A percentile compares a stretch with the other conserved stretches of the same genome.
These are phyloP conservation scores for Mungos mungo DNA, from an alignment of 2,113 vertebrate genomes.

Conservation along the genomic window DNA sequence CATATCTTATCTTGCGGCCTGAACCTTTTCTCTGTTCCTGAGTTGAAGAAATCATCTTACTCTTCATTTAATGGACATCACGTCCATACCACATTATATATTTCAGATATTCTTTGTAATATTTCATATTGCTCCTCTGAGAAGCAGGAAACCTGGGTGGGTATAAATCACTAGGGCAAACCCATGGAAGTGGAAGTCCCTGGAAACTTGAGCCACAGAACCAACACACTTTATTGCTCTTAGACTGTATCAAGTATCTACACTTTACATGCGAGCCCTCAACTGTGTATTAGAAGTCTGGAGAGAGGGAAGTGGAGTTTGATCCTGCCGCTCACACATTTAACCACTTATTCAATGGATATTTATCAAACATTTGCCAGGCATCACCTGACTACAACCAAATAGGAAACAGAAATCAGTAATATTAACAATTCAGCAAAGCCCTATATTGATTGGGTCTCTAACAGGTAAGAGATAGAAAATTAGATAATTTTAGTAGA, in stretches of 20 bases:
- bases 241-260: background rate
- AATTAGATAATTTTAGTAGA: background rate
- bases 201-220: background rate
- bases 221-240: background rate
- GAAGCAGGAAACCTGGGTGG: background rate
- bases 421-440: background rate
- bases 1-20: slow-evolving; percentile 12
- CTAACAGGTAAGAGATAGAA: background rate
- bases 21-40: background rate
- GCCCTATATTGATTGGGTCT: background rate
- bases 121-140: background rate
- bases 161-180: background rate
- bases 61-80: background rate
- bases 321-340: background rate
- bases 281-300: background rate
- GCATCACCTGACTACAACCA: background rate
- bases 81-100: background rate
- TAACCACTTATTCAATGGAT: background rate
- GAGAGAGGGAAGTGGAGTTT: background rate
- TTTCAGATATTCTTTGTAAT: background rate
- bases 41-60: background rate
- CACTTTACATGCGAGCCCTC: background rate
- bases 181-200: background rate
- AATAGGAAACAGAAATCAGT: background rate
- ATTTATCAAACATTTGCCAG: background rate